Base-by-base conservation (phyloP, 2,888 invertebrate species). In the Reticulitermes lucifugus region DNA sequence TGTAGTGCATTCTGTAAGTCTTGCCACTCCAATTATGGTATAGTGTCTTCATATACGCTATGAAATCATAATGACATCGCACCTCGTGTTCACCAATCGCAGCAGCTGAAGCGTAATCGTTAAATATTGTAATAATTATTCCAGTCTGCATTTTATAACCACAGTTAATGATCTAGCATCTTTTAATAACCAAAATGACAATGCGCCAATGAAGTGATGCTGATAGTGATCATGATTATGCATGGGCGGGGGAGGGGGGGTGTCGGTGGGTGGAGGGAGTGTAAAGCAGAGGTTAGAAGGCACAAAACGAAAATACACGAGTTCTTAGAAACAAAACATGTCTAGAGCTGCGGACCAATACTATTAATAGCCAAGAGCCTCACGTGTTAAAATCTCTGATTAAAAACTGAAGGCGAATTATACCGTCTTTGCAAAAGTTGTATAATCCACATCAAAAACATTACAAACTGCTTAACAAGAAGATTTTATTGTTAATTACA, bases 321-420 rank as follows among this genome's bases (percentile, higher is more conserved):
- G 6, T 73, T 73, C 73, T 73, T 1, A 41, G 73, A 73, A 73
- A 73, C 73, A 73, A 73, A 73, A 73, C 73, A 41, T 25, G 65
- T 65, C 65, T 65, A n/a, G 65, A n/a, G 65, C 35, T 2, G 25
- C 73, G 73, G 41, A 29, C 41, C 29, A 25, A 6, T 10, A 25
- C n/a, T 73, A 29, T 73, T 73, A 7, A 41, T 73, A 73, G 25
- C 70, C 25, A 10, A 14, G 3, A 70, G n/a, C 70, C 29, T 29
- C n/a, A 29, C 35, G 73, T 73, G 65, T 73, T 73, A 73, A 41
- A 73, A 35, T 73, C 25, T 35, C 73, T 73, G 29, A 73, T 73
- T 73, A 73, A 73, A 35, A 35, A 73, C 73, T 73, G 35, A 35
- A 73, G 35, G 18, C 35, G n/a, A 73, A 73, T 73, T 73, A 73